A percentile compares a stretch with the other conserved stretches of the same genome.
Evolutionary conservation across 2,797 vertebrate species (phyloP).

Genomic region (Acanthopagrus latus): DNA sequence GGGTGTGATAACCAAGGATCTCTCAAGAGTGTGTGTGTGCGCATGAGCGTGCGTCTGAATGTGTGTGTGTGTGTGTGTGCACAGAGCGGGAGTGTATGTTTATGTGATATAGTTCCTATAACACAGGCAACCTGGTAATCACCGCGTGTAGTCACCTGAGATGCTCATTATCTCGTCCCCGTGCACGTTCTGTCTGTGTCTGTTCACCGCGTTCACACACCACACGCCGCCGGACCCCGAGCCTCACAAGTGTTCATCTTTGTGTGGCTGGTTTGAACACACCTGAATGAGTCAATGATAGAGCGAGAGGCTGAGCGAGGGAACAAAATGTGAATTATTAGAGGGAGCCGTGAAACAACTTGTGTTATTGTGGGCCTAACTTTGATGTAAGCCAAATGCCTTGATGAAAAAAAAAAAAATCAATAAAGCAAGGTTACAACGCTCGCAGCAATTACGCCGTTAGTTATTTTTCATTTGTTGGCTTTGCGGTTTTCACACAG

Average conservation of each 20-base stretch:
- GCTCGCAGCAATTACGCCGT: constrained; percentile 69
- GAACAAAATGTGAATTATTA: constrained; percentile 50
- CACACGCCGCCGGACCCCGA: constrained; percentile 31
- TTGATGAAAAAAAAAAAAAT: constrained; percentile 53
- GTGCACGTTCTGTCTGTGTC: constrained; percentile 51
- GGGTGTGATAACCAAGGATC: constrained; percentile 85
- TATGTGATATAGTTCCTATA: constrained; percentile 76
- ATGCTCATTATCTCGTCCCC: constrained; percentile 79
- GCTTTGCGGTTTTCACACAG: constrained; percentile 59
- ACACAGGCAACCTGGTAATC: constrained; percentile 81
- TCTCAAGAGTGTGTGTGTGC: constrained; percentile 75
- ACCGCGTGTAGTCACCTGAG: constrained; percentile 83
- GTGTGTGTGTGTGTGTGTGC: constrained; percentile 32
- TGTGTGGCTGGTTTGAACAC: constrained; percentile 39
- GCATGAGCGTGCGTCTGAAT: constrained; percentile 28
- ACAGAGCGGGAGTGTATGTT: constrained; percentile 64
- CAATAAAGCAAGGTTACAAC: constrained; percentile 72
- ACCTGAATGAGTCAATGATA: constrained; percentile 53
- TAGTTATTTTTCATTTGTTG: constrained; percentile 76
- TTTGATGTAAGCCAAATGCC: constrained; percentile 64
- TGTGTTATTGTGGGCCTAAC: constrained; percentile 53
- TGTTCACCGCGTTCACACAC: constrained; percentile 17
- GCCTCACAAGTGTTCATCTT: constrained; percentile 42
- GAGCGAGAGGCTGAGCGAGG: constrained; percentile 6
- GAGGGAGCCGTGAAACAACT: constrained; percentile 51